Conservation (phyloP, 2,888 invertebrate species). For the Lissonota sp. region DNA sequence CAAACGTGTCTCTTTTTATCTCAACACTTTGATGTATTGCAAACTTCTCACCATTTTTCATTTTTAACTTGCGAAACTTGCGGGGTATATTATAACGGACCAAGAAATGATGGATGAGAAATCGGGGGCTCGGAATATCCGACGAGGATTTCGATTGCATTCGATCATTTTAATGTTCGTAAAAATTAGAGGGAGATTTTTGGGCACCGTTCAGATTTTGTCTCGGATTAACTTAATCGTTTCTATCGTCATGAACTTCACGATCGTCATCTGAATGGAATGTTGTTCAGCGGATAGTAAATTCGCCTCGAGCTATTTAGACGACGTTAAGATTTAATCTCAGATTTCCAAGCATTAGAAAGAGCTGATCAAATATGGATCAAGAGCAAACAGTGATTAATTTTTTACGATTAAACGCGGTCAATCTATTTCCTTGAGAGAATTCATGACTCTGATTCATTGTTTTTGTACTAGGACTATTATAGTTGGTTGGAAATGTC, state of each 20-base stretch:
- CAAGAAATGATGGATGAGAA: not conserved
- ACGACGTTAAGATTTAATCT: too few relatives aligned
- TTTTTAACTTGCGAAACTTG: not conserved
- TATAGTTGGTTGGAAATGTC: not conserved
- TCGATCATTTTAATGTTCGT: not conserved
- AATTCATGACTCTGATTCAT: too few relatives aligned
- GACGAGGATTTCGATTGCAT: not conserved
- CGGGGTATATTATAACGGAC: not conserved
- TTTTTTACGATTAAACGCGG: not conserved
- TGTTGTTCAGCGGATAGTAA: too few relatives aligned
- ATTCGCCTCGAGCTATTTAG: too few relatives aligned
- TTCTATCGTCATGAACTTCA: too few relatives aligned
- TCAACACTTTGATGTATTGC: conserved; percentile 27
- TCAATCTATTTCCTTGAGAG: not conserved
- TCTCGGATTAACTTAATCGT: too few relatives aligned
- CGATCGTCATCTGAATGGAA: too few relatives aligned
- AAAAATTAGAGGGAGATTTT: not conserved
- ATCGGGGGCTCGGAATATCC: not conserved
- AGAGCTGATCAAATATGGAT: not conserved
- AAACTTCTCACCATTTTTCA: conserved; percentile 9
- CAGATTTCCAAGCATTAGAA: too few relatives aligned
- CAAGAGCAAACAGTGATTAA: not conserved
- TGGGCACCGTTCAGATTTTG: too few relatives aligned
- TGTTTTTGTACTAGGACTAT: not conserved
- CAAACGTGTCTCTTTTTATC: conserved; percentile 15